Base-by-base conservation (phyloP, 2,797 vertebrate genomes). In the Scolopax rusticola region DNA sequence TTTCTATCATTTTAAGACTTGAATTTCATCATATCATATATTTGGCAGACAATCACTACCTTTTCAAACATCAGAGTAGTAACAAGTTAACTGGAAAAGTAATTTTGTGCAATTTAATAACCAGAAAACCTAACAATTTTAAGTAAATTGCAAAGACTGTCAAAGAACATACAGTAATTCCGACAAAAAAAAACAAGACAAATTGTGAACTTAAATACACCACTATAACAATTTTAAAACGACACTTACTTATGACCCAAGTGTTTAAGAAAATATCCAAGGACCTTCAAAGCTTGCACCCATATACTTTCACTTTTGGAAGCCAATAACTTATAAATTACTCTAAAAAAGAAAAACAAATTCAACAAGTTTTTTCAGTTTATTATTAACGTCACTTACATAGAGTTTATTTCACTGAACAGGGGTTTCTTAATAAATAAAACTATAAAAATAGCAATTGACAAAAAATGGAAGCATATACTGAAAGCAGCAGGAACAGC, bases 261-360 rank as follows among this genome's bases (percentile, higher is more conserved):
- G 97, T 99, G 99, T 97, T 99, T 99, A 91, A 99, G 98, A 98
- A 99, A 99, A 97, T 99, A 99, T 57, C 99, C 99, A 76, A 99
- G 98, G 73, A 99, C 99, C 97, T 99, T 99, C 97, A 99, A 98
- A 70, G 99, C 99, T 97, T 99, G 99, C 69, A 99, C 99, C 94
- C 99, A 99, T 97, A 99, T 99, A 95, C 99, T 99, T 97, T 99
- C 99, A 97, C 99, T 99, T 98, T 99, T 99, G 43, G 99, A 99
- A 63, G 99, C 98, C 98, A 99, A 85, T 89, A 99, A 98, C 97
- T 99, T 99, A 98, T 99, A 99, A 97, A 99, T 99, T 56, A 99
- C 99, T 96, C 99, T 99, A 97, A 90, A 95, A 80, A 43, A 78
- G 59, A 70, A 90, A 95, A 90, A 86, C 0, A 87, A 87, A 92